Evolutionary conservation across 2,888 invertebrate species (phyloP).

Genomic region (Conistra vaccinii): DNA sequence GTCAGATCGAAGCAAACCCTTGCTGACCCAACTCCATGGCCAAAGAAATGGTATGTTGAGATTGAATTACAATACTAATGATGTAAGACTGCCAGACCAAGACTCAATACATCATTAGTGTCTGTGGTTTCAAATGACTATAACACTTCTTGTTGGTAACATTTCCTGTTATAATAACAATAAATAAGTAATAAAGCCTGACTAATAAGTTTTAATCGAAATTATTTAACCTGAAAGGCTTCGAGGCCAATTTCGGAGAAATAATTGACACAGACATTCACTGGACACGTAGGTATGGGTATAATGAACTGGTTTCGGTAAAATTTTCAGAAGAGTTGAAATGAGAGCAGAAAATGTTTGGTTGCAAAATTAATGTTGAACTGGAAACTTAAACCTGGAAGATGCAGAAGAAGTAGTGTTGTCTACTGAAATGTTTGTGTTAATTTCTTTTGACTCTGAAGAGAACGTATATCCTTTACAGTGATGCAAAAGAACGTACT

Average conservation of each 20-base stretch:
- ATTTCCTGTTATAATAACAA: slow-evolving; percentile 50
- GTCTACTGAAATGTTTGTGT: too few relatives aligned
- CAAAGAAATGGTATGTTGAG: neutral
- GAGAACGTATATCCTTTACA: too few relatives aligned
- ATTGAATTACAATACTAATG: slow-evolving; percentile 18
- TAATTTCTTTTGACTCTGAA: neutral
- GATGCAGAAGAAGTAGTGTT: neutral
- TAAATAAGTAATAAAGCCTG: slow-evolving; percentile 18
- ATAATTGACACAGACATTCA: slow-evolving; percentile 35
- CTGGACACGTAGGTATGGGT: neutral
- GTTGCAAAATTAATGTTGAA: neutral
- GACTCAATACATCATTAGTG: slow-evolving; percentile 11
- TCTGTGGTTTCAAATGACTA: slow-evolving; percentile 29
- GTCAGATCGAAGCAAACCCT: neutral
- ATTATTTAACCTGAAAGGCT: slow-evolving; percentile 46
- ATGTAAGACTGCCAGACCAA: slow-evolving; percentile 3
- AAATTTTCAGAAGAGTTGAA: neutral
- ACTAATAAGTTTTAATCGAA: slow-evolving; percentile 55
- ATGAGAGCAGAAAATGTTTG: neutral
- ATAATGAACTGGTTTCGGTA: neutral
- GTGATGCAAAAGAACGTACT: too few relatives aligned
- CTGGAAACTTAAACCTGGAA: neutral
- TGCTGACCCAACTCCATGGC: too few relatives aligned
- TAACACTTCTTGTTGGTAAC: slow-evolving; percentile 17
- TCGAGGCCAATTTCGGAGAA: slow-evolving; percentile 52